Conservation (phyloP, 2,113 vertebrate genomes). For the Etheostoma spectabile region DNA sequence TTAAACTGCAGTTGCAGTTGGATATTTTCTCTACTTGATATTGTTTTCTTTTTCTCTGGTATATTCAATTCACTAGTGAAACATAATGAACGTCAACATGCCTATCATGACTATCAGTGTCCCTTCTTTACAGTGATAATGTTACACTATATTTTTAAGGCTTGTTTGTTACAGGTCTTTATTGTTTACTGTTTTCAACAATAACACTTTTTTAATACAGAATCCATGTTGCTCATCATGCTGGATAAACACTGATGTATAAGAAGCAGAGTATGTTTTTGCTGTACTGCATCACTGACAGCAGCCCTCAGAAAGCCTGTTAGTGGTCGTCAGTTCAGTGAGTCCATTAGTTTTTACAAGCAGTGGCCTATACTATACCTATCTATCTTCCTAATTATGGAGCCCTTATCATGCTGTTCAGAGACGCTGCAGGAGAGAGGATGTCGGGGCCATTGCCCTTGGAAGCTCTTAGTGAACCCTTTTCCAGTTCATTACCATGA, state of each 20-base stretch:
- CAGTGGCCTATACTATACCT: slow-evolving; percentile 33
- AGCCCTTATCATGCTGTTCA: slow-evolving; percentile 56
- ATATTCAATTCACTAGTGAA: neutral
- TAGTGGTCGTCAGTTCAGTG: slow-evolving; percentile 44
- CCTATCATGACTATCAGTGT: neutral
- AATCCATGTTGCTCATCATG: neutral
- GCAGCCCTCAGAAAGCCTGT: neutral
- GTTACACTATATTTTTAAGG: neutral
- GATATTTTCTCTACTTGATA: neutral
- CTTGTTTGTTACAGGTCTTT: neutral
- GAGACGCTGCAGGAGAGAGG: slow-evolving; percentile 54
- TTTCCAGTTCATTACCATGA: slow-evolving; percentile 72
- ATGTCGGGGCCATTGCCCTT: slow-evolving; percentile 67
- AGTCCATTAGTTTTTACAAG: slow-evolving; percentile 64
- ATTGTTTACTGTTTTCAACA: too few relatives aligned
- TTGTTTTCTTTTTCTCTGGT: neutral
- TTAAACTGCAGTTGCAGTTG: neutral
- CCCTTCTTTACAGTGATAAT: neutral
- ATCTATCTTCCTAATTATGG: slow-evolving; percentile 61
- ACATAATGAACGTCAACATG: neutral
- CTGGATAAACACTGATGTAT: neutral
- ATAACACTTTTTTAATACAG: too few relatives aligned
- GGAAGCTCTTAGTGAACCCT: slow-evolving; percentile 58
- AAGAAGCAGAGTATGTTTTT: slow-evolving; percentile 4
- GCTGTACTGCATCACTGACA: neutral